Evolutionary conservation across 92 coral and sea anemone species (phyloP).

Genomic region (Galaxea fascicularis): DNA sequence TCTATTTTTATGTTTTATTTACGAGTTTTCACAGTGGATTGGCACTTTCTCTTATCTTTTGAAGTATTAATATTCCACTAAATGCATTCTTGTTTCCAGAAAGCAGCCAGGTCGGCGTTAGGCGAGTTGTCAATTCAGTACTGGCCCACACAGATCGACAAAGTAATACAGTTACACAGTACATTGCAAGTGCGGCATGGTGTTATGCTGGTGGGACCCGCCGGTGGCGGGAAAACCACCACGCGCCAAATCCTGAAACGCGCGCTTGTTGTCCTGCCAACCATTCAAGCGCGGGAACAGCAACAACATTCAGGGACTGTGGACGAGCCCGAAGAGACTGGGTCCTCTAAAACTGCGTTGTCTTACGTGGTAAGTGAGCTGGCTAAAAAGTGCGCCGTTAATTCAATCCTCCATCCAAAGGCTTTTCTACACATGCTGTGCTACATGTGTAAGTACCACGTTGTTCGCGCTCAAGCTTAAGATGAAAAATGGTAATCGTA

Average conservation of each 20-base stretch:
- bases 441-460: too few species aligned
- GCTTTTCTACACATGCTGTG: too few species aligned
- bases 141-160: conserved; percentile 86
- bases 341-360: conserved; percentile 30
- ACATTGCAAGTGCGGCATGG: conserved; percentile 91
- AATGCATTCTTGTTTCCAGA: conserved; percentile 50
- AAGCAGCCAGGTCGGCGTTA: conserved; percentile 76
- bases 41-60: not conserved
- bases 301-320: conserved; percentile 35
- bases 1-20: too few species aligned
- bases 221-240: conserved; percentile 98
- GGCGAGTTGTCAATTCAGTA: conserved; percentile 82
- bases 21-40: not conserved
- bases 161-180: conserved; percentile 82
- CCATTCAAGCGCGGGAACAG: conserved; percentile 67
- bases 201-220: conserved; percentile 92
- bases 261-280: conserved; percentile 85
- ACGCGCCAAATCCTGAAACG: conserved; percentile 89
- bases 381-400: too few species aligned
- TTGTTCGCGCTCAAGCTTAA: too few species aligned
- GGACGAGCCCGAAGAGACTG: conserved; percentile 61
- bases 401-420: too few species aligned
- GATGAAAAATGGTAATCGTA: too few species aligned
- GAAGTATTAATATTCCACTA: not conserved
- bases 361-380: conserved; percentile 8